phyloP scores from a whole-genome alignment of 2,797 vertebrate genomes.

The Peromyscus melanophrys region DNA sequence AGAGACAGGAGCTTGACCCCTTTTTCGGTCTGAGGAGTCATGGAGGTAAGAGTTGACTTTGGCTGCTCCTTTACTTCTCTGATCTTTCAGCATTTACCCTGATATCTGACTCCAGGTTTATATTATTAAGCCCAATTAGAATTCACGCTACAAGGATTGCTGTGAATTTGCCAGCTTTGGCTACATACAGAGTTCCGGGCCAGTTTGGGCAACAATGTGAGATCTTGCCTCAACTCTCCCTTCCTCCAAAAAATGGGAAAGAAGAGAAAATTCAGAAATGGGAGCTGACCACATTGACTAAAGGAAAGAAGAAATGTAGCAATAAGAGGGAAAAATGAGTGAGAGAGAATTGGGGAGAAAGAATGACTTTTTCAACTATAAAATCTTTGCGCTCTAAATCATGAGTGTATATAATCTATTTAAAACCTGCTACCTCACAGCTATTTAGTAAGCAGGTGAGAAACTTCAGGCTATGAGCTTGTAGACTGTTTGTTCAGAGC shows the following conservation, averaged over 20 bases:
- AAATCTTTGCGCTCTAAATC: background rate
- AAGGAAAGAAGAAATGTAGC: background rate
- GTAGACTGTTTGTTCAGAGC: background rate
- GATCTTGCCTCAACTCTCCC: background rate
- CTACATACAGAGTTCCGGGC: background rate
- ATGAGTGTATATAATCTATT: background rate
- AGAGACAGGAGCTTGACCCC: no score
- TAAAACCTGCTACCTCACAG: background rate
- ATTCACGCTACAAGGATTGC: no score
- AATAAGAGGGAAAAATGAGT: background rate
- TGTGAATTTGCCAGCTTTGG: background rate
- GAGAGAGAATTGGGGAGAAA: background rate
- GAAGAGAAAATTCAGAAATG: background rate
- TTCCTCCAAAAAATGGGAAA: background rate
- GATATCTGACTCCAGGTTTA: no score
- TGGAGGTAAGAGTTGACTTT: no score
- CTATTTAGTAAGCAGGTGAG: conserved; percentile 63
- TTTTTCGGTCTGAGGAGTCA: no score
- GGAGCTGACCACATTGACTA: background rate
- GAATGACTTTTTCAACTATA: background rate
- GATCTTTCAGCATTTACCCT: no score
- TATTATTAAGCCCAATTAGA: no score
- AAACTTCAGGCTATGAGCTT: background rate
- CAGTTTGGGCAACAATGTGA: background rate
- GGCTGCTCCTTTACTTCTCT: no score